A percentile compares a stretch with the other conserved stretches of the same genome.
These are phyloP conservation scores for Anthrax anthrax DNA, from an alignment of 2,888 invertebrate genomes.

Conservation along the genomic window DNA sequence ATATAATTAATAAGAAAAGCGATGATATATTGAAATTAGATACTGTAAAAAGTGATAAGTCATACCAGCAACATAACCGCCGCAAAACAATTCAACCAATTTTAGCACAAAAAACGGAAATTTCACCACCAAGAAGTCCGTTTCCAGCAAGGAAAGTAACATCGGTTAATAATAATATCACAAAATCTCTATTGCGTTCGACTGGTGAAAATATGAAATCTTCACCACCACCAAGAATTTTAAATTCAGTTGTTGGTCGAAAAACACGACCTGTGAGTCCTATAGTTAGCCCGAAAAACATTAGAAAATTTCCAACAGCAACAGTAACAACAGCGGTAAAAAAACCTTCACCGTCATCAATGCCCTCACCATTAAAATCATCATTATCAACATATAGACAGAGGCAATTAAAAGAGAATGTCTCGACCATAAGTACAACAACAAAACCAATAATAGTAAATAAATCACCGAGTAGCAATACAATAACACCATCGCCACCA, in stretches of 20 bases:
- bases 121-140: constrained; percentile 11
- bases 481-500: not conserved
- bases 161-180: not conserved
- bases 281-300: constrained; percentile 15
- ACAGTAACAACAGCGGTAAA: constrained; percentile 8
- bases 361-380: not conserved
- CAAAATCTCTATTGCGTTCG: not conserved
- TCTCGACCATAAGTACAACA: not conserved
- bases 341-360: constrained; percentile 2
- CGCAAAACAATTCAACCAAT: constrained; percentile 18
- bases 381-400: not conserved
- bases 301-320: not conserved
- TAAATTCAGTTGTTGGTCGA: constrained; percentile 28
- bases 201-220: not conserved
- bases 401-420: not conserved
- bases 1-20: constrained; percentile 30
- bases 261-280: constrained; percentile 26
- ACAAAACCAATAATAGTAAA: too few relatives aligned
- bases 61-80: constrained; percentile 10
- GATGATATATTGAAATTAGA: constrained; percentile 6
- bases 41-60: not conserved
- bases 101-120: constrained; percentile 17
- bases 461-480: not conserved
- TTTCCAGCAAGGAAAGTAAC: constrained; percentile 5
- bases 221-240: constrained; percentile 18